These are phyloP conservation scores for Myotis planiceps DNA, from an alignment of 2,797 vertebrate genomes.

Conservation along the genomic window DNA sequence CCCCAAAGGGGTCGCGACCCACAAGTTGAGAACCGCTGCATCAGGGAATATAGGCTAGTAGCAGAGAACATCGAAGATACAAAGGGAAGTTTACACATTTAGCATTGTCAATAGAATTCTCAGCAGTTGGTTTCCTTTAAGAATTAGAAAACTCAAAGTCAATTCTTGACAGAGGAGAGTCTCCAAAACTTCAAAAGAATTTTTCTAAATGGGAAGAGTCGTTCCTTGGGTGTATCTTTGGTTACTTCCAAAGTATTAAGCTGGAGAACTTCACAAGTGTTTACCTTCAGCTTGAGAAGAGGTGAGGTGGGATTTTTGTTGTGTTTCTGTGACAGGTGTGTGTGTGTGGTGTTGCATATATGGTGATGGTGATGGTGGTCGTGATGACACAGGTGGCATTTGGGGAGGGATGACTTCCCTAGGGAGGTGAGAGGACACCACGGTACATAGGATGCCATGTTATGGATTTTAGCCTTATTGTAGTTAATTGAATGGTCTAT, in stretches of 20 bases:
- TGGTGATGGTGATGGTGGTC: background rate
- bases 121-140: background rate
- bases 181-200: background rate
- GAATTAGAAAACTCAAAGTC: background rate
- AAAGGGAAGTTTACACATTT: background rate
- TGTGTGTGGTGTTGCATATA: background rate
- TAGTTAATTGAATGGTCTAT: background rate
- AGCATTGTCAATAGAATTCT: background rate
- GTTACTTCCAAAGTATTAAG: background rate
- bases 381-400: fast-evolving
- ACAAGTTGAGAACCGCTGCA: too few species aligned
- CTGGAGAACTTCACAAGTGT: background rate
- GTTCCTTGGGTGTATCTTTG: background rate
- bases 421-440: background rate
- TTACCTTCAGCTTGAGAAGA: background rate
- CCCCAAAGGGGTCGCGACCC: too few species aligned
- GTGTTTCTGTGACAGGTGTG: background rate
- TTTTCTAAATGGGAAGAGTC: background rate
- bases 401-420: background rate
- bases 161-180: background rate
- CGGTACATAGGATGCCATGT: background rate
- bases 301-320: background rate
- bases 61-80: background rate
- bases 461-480: background rate
- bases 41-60: background rate